Base-by-base conservation (phyloP, 2,797 vertebrate species). In the Brachyrhaphis roseni region DNA sequence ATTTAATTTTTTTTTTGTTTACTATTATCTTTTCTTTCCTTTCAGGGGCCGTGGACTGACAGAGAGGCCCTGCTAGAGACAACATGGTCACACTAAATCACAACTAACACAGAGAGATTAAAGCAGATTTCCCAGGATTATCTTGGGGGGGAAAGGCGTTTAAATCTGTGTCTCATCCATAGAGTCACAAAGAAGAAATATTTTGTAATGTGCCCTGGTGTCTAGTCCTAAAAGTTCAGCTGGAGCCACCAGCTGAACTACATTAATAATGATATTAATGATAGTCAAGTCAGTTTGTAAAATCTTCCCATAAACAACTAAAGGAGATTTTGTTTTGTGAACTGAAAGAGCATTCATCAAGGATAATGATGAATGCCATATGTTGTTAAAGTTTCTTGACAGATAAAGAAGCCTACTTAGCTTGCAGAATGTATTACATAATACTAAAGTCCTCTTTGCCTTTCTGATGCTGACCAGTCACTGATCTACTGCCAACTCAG, bases 51-150 rank as follows among this genome's bases (percentile, higher is more conserved):
- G 71, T 53, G 49, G 34, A 45, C 20, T 75, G 71, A 86, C 75
- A 68, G 79, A 59, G 75, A 74, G 34, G 66, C 23, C 23, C 53
- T 79, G 79, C 59, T 66, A 62, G 82, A 72, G 49, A 74, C 70
- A 72, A 72, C 78, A 84, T 81, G 88, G 84, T 82, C 88, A 87
- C 88, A 89, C 87, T 82, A 64, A 89, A 91, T 89, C 77, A 92
- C 91, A 93, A 92, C 94, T 91, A 91, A 94, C 88, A 91, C 84
- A 90, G 93, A 88, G 78, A 90, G 91, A 94, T 91, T 88, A 90
- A 84, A 92, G 78, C 79, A 91, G 93, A 94, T 91, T 88, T 92
- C 81, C 78, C 53, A 76, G 92, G 95, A 95, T 95, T 96, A 94
- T 84, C 74, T 51, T 2, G 20, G 20, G 85, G 77, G 84, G 73